Evolutionary conservation across 2,888 invertebrate genomes (phyloP).

Genomic region (Melinaea marsaeus): DNA sequence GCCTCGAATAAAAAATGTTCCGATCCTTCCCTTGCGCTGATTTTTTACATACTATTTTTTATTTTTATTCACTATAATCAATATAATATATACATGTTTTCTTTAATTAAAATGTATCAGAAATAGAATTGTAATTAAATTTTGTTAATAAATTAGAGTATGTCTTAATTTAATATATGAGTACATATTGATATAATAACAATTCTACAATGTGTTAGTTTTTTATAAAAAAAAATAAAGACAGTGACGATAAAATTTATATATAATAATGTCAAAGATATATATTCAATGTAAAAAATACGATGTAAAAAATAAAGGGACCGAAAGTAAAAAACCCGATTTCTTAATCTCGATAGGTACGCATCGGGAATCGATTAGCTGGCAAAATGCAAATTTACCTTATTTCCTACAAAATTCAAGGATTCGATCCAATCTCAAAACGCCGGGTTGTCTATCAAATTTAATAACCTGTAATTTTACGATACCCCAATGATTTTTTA

Average conservation of each 20-base stretch:
- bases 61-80: background rate
- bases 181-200: no score
- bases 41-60: background rate
- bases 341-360: slow-evolving; percentile 36
- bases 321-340: slow-evolving; percentile 28
- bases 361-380: slow-evolving; percentile 38
- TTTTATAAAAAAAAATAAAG: no score
- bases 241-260: no score
- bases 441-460: slow-evolving; percentile 28
- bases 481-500: slow-evolving; percentile 16
- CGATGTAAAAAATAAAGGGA: slow-evolving; percentile 17
- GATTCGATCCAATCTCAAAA: slow-evolving; percentile 28
- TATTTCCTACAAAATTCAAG: slow-evolving; percentile 25
- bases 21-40: slow-evolving; percentile 18
- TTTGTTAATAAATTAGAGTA: no score
- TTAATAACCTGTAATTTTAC: slow-evolving; percentile 28
- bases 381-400: slow-evolving; percentile 33
- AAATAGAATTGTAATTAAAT: no score
- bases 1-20: slow-evolving; percentile 22
- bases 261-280: no score
- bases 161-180: no score
- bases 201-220: no score
- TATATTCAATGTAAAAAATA: background rate
- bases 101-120: no score
- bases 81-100: no score